Evolutionary conservation across 2,888 invertebrate genomes (phyloP), one percentile per base, ranked within the genome.

Genomic region (Panorpa germanica): DNA sequence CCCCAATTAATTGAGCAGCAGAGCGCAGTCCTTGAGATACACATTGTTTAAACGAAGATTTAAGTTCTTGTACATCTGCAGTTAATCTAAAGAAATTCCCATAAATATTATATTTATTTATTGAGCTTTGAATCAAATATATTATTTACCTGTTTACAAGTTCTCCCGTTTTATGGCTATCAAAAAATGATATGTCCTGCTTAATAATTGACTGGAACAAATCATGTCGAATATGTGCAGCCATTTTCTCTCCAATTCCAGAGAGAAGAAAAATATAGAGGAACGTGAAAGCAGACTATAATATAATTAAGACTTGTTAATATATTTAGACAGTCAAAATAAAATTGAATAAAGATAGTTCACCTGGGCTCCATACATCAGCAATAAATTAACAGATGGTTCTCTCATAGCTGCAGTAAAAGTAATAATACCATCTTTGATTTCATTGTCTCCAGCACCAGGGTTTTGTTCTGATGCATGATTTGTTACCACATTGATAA

Each of bases 51-150:
- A 96, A 95, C 2, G 85, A 80, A 42, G 91, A 88, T 55, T 96
- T 96, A 50, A 96, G 95, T 46, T 95, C 93, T 50, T 96, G 93
- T 6, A 95, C 75, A 55, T 96, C 95, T 25, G 78, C 70, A 15
- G 91, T 91, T 37, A 95, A 56, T 42, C 83, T 77, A 50, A 32
- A 63, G 57, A 22, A 34, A 32, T 27, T 16, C 25, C 31, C 19
- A 35, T 24, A 31, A 25, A 18, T 26, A 28, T 32, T 14, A 32
- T 32, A 25, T n/a, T n/a, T n/a, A n/a, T n/a, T n/a, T n/a, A n/a
- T n/a, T n/a, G n/a, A n/a, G n/a, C n/a, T n/a, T n/a, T n/a, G n/a
- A n/a, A n/a, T n/a, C n/a, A n/a, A n/a, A n/a, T n/a, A n/a, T n/a
- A n/a, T n/a, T 28, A 26, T 19, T 34, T 51, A 77, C 70, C 88